Evolutionary conservation across 2,113 vertebrate genomes (phyloP), one percentile per base, ranked within the genome.

Genomic region (Carassius gibelio): DNA sequence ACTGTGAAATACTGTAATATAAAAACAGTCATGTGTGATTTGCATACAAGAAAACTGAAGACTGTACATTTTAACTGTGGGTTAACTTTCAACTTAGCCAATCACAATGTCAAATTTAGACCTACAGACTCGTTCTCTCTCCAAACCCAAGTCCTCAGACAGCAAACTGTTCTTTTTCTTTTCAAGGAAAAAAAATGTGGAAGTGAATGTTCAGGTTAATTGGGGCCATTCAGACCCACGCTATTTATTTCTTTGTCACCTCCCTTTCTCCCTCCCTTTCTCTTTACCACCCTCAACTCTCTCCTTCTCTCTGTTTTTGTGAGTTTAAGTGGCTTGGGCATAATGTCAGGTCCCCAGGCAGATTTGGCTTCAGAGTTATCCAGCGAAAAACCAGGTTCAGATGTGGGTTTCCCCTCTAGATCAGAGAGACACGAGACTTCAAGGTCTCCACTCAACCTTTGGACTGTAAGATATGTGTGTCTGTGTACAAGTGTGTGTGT

Each of bases 181-280:
- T 8, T 42, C 3, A 38, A 42, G 8, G 4, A 36, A 36, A 38
- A 64, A 64, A 30, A 14, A 72, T 3, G 36, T 42, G 19, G 68
- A 71, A 21, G 36, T 13, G 69, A 72, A 72, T 5, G 5, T 45
- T 72, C 9, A 72, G 34, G 62, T 78, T 30, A 30, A 30, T 30
- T 68, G 77, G 50, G 59, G 34, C 10, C 61, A 45, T 79, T 11
- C 30, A 68, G 4, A 5, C n/a, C 68, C 74, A 68, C 30, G 76
- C 52, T 87, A n/a, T 84, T 69, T 77, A 64, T 86, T 82, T 84
- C 85, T 84, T 78, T 77, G 57, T 50, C 68, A 34, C 52, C 68
- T 38, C 52, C 23, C 48, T 69, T 7, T 36, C 66, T 69, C 9
- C 4, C 69, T 42, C 34, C 10, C 21, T 13, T 15, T 64, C 7